Evolutionary conservation across 2,888 invertebrate species (phyloP).

Genomic region (Drosophila diplacantha): DNA sequence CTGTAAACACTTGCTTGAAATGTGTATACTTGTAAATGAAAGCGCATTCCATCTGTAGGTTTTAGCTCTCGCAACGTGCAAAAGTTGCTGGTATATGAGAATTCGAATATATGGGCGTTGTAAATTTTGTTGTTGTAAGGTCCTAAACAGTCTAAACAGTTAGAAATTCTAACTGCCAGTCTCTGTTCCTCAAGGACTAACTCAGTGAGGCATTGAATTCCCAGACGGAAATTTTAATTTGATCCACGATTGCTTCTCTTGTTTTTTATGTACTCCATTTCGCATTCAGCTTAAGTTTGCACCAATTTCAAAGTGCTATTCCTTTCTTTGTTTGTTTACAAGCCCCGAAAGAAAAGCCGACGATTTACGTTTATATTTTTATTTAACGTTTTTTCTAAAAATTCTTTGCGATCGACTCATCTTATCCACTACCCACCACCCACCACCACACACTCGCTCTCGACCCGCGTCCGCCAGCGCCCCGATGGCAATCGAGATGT

Average conservation of each 20-base stretch:
- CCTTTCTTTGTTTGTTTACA: slow-evolving; percentile 56
- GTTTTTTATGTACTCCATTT: slow-evolving; percentile 38
- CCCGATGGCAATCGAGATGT: slow-evolving; percentile 74
- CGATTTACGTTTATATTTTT: slow-evolving; percentile 43
- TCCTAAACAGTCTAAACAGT: neutral
- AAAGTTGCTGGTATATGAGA: neutral
- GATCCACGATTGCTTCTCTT: slow-evolving; percentile 64
- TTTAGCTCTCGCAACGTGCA: neutral
- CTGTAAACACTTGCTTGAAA: neutral
- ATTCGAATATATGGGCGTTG: neutral
- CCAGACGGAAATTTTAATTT: slow-evolving; percentile 28
- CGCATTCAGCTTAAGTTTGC: slow-evolving; percentile 40
- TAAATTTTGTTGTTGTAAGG: neutral
- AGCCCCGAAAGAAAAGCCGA: slow-evolving; percentile 38
- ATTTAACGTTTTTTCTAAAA: slow-evolving; percentile 41
- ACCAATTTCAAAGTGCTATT: slow-evolving; percentile 49
- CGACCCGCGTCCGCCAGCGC: slow-evolving; percentile 56
- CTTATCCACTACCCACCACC: slow-evolving; percentile 56
- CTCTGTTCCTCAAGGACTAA: slow-evolving; percentile 10
- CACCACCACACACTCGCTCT: slow-evolving; percentile 43
- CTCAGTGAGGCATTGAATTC: neutral
- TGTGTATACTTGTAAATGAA: neutral
- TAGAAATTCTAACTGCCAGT: neutral
- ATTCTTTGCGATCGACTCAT: slow-evolving; percentile 68
- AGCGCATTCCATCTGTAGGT: neutral